Evolutionary conservation across 2,888 invertebrate genomes (phyloP).

Genomic region (Ypsolopha scabrella): DNA sequence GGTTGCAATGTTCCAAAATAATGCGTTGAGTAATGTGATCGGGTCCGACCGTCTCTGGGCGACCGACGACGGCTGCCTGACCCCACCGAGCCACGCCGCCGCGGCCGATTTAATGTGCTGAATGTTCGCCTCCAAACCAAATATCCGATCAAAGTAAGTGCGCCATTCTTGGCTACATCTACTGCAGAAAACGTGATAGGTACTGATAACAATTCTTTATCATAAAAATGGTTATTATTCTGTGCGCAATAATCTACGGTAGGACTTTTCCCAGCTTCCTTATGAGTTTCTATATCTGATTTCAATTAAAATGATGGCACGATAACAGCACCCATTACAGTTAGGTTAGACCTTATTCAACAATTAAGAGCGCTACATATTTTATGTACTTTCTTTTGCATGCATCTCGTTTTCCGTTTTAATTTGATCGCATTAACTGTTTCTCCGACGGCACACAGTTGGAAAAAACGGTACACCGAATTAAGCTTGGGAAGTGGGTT

Average conservation of each 20-base stretch:
- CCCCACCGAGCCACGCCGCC: conserved; percentile 5
- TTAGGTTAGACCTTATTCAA: conserved; percentile 10
- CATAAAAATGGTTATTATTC: too few species aligned
- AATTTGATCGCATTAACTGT: conserved; percentile 50
- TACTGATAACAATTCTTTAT: too few species aligned
- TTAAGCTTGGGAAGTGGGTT: conserved; percentile 60
- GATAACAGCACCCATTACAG: conserved; percentile 19
- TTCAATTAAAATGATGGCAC: too few species aligned
- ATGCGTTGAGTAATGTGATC: conserved; percentile 54
- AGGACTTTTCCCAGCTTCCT: too few species aligned
- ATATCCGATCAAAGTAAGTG: too few species aligned
- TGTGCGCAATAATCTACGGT: too few species aligned
- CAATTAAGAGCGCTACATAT: conserved; percentile 27
- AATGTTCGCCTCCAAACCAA: too few species aligned
- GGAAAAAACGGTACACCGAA: conserved; percentile 61
- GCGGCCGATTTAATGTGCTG: not conserved
- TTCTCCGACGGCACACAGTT: conserved; percentile 35
- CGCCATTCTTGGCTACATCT: too few species aligned
- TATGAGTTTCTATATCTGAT: too few species aligned
- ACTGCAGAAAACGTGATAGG: too few species aligned
- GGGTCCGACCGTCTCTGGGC: conserved; percentile 23
- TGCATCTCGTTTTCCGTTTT: conserved; percentile 34
- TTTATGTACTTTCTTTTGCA: conserved; percentile 27
- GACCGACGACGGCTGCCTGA: conserved; percentile 30
- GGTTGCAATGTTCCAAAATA: conserved; percentile 65